Conservation (phyloP, 2,888 invertebrate species). For the Isotomurus palustris region DNA sequence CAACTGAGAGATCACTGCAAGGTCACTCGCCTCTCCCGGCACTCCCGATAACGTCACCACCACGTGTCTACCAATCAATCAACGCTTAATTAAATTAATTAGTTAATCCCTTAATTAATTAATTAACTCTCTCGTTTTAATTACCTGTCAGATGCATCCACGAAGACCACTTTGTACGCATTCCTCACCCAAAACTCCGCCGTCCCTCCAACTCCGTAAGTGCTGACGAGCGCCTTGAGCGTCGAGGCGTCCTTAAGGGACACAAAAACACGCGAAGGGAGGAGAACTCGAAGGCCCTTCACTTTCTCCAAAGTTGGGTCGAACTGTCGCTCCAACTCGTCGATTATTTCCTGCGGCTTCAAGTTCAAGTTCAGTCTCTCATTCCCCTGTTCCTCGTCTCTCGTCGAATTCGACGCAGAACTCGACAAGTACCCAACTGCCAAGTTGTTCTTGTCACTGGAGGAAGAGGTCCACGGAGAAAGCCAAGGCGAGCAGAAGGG, state of each 20-base stretch:
- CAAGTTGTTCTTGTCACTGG: no score
- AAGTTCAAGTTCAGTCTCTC: no score
- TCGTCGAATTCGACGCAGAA: no score
- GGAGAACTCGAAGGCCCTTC: conserved; percentile 48
- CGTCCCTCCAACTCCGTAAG: conserved; percentile 40
- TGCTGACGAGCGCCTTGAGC: conserved; percentile 46
- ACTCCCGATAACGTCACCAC: conserved; percentile 29
- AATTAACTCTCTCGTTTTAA: no score
- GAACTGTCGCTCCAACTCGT: conserved; percentile 49
- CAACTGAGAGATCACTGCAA: conserved; percentile 41
- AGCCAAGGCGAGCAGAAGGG: no score
- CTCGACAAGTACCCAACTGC: no score
- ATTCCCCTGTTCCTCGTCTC: no score
- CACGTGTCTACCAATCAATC: neutral
- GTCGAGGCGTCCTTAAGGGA: conserved; percentile 47
- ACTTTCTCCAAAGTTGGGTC: conserved; percentile 48
- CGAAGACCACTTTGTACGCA: conserved; percentile 20
- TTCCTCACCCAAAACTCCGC: conserved; percentile 43
- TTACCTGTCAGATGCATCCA: conserved; percentile 17
- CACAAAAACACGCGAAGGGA: conserved; percentile 49
- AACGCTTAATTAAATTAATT: no score
- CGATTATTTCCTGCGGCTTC: conserved; percentile 50
- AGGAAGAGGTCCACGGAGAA: no score
- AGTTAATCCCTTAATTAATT: no score
- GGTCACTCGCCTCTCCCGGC: conserved; percentile 33